Evolutionary conservation across 1,140 invertebrate genomes (phyloP).

Genomic region (Triops cancriformis): DNA sequence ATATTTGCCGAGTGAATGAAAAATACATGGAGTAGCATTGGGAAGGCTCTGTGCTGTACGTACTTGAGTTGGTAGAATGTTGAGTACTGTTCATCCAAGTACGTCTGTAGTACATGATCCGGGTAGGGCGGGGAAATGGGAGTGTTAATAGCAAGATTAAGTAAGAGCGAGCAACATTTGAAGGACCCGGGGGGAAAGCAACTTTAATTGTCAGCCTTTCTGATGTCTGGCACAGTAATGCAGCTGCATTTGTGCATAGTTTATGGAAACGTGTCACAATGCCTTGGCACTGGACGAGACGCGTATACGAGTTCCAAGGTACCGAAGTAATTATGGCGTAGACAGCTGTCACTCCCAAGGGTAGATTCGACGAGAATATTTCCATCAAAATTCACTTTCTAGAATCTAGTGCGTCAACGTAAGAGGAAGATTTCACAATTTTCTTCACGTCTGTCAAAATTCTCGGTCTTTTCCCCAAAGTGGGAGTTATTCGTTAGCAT

Average conservation of each 20-base stretch:
- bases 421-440: background rate
- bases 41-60: too few relatives aligned
- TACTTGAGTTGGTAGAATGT: too few relatives aligned
- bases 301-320: background rate
- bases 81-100: too few relatives aligned
- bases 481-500: background rate
- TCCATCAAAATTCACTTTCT: background rate
- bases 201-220: background rate
- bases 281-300: background rate
- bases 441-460: background rate
- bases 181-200: background rate
- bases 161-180: background rate
- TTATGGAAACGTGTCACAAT: background rate
- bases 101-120: too few relatives aligned
- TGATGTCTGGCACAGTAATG: background rate
- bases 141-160: background rate
- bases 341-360: background rate
- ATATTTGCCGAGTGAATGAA: too few relatives aligned
- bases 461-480: background rate
- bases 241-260: background rate
- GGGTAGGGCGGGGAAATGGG: background rate
- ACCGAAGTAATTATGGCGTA: slow-evolving; percentile 1
- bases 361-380: background rate
- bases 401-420: background rate
- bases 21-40: too few relatives aligned